These are phyloP conservation scores for Scaptomyza hsui DNA, from an alignment of 1,140 invertebrate genomes.

Conservation along the genomic window DNA sequence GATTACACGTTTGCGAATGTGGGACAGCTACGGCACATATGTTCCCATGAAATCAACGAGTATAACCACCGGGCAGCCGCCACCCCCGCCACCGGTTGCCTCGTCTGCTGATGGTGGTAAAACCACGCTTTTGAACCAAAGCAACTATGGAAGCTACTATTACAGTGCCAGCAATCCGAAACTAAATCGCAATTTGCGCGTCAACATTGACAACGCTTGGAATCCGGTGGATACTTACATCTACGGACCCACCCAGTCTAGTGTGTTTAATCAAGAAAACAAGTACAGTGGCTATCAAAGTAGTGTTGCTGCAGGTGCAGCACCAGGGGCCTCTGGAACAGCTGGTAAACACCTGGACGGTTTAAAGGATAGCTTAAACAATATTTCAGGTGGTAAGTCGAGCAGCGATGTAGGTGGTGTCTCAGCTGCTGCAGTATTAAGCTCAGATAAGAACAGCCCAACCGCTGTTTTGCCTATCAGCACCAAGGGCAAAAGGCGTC, in stretches of 20 bases:
- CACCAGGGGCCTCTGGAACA: not conserved
- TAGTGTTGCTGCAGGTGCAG: constrained; percentile 23
- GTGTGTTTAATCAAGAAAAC: constrained; percentile 83
- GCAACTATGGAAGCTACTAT: constrained; percentile 76
- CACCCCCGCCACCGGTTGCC: constrained; percentile 72
- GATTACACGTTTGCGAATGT: constrained; percentile 86
- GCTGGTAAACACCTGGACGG: constrained; percentile 55
- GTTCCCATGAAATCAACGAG: constrained; percentile 77
- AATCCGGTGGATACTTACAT: constrained; percentile 84
- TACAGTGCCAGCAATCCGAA: constrained; percentile 83
- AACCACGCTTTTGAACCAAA: constrained; percentile 69
- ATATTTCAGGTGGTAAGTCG: constrained; percentile 62
- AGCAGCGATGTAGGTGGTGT: constrained; percentile 41
- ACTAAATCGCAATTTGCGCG: constrained; percentile 75
- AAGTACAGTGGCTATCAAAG: constrained; percentile 82
- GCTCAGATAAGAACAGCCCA: constrained; percentile 55
- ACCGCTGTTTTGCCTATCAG: constrained; percentile 69
- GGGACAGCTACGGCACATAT: constrained; percentile 85
- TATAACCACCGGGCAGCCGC: constrained; percentile 76
- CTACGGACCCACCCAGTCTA: constrained; percentile 82
- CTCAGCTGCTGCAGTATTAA: constrained; percentile 56
- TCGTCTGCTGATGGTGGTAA: constrained; percentile 74
- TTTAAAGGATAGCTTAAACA: constrained; percentile 78
- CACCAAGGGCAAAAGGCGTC: constrained; percentile 75
- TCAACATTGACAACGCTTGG: constrained; percentile 84